Percentiles rank a stretch among this genome's conserved stretches.
Conservation (phyloP, 2,888 invertebrate species). For the Pyrochroa serraticornis region DNA sequence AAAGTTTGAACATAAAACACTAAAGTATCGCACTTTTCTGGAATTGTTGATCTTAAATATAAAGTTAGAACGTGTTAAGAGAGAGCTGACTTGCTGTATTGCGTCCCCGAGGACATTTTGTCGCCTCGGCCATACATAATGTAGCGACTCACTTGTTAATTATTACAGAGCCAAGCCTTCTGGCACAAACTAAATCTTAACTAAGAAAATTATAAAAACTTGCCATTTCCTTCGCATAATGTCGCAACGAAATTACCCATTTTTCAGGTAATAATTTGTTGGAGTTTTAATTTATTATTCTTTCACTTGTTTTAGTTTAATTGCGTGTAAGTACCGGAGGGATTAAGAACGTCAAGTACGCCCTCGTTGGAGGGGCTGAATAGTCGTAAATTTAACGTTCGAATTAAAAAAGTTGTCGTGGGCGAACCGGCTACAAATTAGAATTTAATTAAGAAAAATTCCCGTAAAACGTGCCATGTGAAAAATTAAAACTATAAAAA, state of each 20-base stretch:
- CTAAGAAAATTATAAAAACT: slow-evolving; percentile 27
- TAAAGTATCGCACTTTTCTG: slow-evolving; percentile 25
- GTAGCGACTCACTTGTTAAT: slow-evolving; percentile 32
- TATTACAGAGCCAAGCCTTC: slow-evolving; percentile 32
- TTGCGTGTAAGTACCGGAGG: not conserved
- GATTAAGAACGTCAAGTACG: not conserved
- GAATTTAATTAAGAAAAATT: slow-evolving; percentile 12
- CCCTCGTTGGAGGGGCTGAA: not conserved
- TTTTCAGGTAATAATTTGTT: not conserved
- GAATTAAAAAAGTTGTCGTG: not conserved
- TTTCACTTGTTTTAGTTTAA: not conserved
- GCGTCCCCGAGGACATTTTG: slow-evolving; percentile 33
- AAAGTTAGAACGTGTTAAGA: slow-evolving; percentile 36
- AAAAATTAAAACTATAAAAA: slow-evolving; percentile 21
- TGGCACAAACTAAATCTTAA: slow-evolving; percentile 33
- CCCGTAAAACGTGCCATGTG: slow-evolving; percentile 2
- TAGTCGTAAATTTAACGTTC: not conserved
- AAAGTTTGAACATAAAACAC: slow-evolving; percentile 24
- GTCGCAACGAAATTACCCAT: not conserved
- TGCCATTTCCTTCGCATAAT: not conserved
- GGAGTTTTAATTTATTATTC: not conserved
- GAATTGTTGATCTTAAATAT: slow-evolving; percentile 35
- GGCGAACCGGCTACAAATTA: slow-evolving; percentile 5
- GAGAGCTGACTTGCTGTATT: slow-evolving; percentile 33
- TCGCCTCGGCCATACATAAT: slow-evolving; percentile 35